Conservation (phyloP, 2,888 invertebrate genomes). For the Melanostoma mellinum region DNA sequence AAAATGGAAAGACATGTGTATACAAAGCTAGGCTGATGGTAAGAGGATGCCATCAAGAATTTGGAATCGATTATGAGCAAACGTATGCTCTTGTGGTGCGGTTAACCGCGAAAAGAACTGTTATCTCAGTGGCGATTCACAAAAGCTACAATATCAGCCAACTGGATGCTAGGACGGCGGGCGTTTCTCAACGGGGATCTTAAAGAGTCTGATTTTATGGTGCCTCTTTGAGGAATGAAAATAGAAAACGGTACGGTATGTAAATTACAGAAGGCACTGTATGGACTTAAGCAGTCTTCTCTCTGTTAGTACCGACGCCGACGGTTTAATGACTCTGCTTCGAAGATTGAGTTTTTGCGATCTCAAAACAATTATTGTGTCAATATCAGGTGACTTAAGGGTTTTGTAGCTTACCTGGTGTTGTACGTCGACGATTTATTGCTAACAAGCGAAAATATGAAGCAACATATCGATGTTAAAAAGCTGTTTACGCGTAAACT, state of each 20-base stretch:
- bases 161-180: slow-evolving; percentile 37
- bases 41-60: slow-evolving; percentile 47
- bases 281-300: slow-evolving; percentile 39
- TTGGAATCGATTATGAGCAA: slow-evolving; percentile 44
- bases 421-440: slow-evolving; percentile 21
- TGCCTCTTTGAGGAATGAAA: slow-evolving; percentile 19
- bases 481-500: not conserved
- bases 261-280: slow-evolving; percentile 29
- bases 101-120: slow-evolving; percentile 13
- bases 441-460: slow-evolving; percentile 7
- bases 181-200: slow-evolving; percentile 19
- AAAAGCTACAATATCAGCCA: slow-evolving; percentile 24
- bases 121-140: slow-evolving; percentile 11
- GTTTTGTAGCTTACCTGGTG: slow-evolving; percentile 16
- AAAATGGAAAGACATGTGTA: slow-evolving; percentile 9
- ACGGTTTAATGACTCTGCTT: slow-evolving; percentile 26
- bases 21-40: slow-evolving; percentile 27
- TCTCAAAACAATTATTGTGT: slow-evolving; percentile 43
- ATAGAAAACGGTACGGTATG: not conserved
- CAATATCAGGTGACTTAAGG: slow-evolving; percentile 5
- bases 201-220: slow-evolving; percentile 20
- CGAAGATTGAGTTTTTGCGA: slow-evolving; percentile 28
- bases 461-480: slow-evolving; percentile 29
- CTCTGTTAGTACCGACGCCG: slow-evolving; percentile 42
- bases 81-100: slow-evolving; percentile 21